These are phyloP conservation scores for Diarsia dahlii DNA, from an alignment of 2,888 invertebrate genomes.

Conservation along the genomic window DNA sequence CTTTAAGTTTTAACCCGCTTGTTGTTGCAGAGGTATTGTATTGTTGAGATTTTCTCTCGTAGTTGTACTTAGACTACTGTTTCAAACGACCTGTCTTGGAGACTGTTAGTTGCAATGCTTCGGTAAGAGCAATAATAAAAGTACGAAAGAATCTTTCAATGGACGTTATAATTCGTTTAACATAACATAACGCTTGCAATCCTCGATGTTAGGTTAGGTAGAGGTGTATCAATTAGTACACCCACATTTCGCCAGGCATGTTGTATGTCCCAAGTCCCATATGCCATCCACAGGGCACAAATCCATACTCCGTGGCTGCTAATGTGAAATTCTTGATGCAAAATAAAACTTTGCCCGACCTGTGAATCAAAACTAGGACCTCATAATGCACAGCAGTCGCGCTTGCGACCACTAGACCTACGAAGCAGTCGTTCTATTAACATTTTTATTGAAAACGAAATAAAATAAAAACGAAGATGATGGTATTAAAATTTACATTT, in stretches of 20 bases:
- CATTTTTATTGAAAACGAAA: slow-evolving; percentile 17
- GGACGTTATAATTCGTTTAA: neutral
- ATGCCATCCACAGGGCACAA: too few relatives aligned
- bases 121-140: neutral
- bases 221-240: too few relatives aligned
- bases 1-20: slow-evolving; percentile 56
- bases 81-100: neutral
- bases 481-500: slow-evolving; percentile 36
- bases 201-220: too few relatives aligned
- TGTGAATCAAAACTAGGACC: too few relatives aligned
- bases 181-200: neutral
- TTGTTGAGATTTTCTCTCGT: slow-evolving; percentile 32
- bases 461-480: slow-evolving; percentile 8
- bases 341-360: too few relatives aligned
- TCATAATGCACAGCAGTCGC: too few relatives aligned
- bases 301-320: too few relatives aligned
- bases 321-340: too few relatives aligned
- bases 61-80: slow-evolving; percentile 22
- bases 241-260: too few relatives aligned
- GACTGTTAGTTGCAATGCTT: neutral
- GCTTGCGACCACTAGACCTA: too few relatives aligned
- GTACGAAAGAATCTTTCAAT: neutral
- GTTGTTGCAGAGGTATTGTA: slow-evolving; percentile 41
- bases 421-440: neutral
- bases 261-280: too few relatives aligned